Conservation (phyloP, 2,797 vertebrate species). For the Danio jaintianensis region DNA sequence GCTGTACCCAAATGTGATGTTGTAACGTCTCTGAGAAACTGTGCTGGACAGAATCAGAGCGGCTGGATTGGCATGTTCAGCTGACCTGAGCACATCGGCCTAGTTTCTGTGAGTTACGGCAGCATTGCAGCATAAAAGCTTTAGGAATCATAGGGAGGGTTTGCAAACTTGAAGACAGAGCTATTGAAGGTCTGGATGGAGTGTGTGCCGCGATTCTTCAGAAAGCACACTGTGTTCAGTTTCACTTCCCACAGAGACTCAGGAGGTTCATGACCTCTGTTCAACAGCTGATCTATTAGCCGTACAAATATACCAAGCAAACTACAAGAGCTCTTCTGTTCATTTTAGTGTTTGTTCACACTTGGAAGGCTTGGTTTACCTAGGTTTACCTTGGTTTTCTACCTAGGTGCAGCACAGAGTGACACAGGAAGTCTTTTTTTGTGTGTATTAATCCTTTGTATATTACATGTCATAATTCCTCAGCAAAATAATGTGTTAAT, state of each 20-base stretch:
- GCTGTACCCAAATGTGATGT: background rate
- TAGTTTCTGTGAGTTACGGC: conserved; percentile 49
- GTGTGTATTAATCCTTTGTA: too few relatives aligned
- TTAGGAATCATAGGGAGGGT: conserved; percentile 4
- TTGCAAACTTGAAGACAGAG: conserved; percentile 20
- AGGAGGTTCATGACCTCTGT: background rate
- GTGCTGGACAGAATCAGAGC: background rate
- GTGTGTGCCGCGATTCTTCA: background rate
- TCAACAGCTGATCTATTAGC: background rate
- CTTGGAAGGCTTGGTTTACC: too few relatives aligned
- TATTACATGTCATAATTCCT: too few relatives aligned
- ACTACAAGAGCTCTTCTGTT: background rate
- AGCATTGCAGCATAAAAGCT: conserved; percentile 53
- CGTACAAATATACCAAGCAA: background rate
- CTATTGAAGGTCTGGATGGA: conserved; percentile 29
- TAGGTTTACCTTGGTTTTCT: too few relatives aligned
- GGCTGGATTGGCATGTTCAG: background rate
- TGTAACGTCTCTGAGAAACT: conserved; percentile 11
- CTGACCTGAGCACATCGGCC: conserved; percentile 18
- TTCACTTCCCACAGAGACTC: background rate
- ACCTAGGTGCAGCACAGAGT: too few relatives aligned
- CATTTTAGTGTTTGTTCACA: background rate
- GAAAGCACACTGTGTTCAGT: background rate
- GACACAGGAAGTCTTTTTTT: too few relatives aligned
- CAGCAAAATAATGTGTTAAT: too few relatives aligned